Percentiles rank a stretch among this genome's conserved stretches.
Evolutionary conservation across 35 echinoderm and acorn worm species (phyloP).

Genomic region (Lytechinus variegatus): DNA sequence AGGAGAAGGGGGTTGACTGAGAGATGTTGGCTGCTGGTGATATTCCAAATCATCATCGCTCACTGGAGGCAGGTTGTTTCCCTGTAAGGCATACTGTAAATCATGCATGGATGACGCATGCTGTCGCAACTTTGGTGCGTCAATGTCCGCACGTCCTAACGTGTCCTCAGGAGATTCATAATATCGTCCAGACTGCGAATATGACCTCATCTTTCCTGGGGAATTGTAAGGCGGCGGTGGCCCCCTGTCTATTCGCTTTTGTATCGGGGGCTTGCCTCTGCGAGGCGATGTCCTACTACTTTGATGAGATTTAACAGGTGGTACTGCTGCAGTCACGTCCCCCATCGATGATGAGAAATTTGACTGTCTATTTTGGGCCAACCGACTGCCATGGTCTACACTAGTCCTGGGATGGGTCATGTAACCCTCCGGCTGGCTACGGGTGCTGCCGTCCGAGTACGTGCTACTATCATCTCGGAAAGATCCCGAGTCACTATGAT

Average conservation of each 20-base stretch:
- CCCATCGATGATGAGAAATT: conserved; percentile 40
- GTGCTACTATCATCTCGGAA: conserved; percentile 48
- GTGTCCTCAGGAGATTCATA: conserved; percentile 82
- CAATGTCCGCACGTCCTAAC: conserved; percentile 42
- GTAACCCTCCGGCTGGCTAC: conserved; percentile 42
- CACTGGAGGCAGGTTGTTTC: conserved; percentile 45
- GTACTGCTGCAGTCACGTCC: conserved; percentile 30
- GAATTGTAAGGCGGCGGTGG: conserved; percentile 61
- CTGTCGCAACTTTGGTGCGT: conserved; percentile 51
- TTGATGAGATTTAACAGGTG: neutral
- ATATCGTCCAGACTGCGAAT: conserved; percentile 62
- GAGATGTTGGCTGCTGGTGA: conserved; percentile 56
- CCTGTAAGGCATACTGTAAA: conserved; percentile 63
- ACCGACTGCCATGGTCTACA: conserved; percentile 29
- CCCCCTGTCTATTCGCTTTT: conserved; percentile 47
- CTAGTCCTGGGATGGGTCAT: conserved; percentile 46
- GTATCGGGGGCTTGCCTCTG: conserved; percentile 33
- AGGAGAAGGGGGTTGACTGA: conserved; percentile 70
- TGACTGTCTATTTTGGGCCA: neutral
- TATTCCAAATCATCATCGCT: conserved; percentile 67
- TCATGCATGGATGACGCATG: conserved; percentile 86
- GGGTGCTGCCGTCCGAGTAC: neutral
- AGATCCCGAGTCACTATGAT: conserved; percentile 38
- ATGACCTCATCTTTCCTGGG: conserved; percentile 43
- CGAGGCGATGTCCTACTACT: neutral